These are phyloP conservation scores for Platysteira castanea DNA, from an alignment of 2,113 vertebrate species.

Conservation along the genomic window DNA sequence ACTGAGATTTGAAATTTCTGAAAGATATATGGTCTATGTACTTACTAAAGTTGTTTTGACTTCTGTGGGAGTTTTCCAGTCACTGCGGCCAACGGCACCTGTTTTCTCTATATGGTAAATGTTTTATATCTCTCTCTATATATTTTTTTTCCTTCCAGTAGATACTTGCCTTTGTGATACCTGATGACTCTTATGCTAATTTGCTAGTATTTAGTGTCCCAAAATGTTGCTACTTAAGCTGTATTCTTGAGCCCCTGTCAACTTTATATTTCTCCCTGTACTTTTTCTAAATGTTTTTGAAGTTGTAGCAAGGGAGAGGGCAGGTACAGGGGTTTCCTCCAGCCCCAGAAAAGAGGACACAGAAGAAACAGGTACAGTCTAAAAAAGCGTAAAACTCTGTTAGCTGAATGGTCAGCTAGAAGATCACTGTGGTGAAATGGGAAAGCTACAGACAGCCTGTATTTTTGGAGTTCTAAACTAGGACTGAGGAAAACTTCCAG, in stretches of 20 bases:
- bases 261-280: background rate
- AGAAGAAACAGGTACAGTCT: background rate
- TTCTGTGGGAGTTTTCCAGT: background rate
- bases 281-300: background rate
- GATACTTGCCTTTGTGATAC: background rate
- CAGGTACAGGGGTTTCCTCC: background rate
- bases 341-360: background rate
- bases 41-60: background rate
- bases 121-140: background rate
- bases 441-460: background rate
- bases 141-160: background rate
- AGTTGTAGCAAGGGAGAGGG: background rate
- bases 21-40: background rate
- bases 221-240: background rate
- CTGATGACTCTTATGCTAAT: background rate
- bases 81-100: accelerated
- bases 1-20: background rate
- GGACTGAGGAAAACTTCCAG: background rate
- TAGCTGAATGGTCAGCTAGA: background rate
- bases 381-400: background rate
- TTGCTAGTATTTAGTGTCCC: background rate
- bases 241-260: background rate
- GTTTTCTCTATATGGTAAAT: background rate
- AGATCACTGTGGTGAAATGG: background rate
- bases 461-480: background rate